Conservation (phyloP, 2,113 vertebrate genomes). For the Bos indicus region DNA sequence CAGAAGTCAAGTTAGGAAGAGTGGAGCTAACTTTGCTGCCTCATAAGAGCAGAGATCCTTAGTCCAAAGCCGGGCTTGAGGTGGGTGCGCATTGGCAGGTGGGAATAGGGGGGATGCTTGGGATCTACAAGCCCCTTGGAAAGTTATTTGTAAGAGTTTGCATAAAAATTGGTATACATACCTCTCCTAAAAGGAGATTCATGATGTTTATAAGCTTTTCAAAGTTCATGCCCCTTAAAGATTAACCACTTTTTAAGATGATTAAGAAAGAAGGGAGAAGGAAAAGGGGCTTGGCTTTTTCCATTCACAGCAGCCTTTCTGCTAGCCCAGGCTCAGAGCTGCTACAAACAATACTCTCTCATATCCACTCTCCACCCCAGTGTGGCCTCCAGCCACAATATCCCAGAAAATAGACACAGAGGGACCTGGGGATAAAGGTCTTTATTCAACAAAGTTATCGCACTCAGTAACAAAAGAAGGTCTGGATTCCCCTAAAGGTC, state of each 20-base stretch:
- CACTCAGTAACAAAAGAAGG: conserved; percentile 75
- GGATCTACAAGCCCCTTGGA: not conserved
- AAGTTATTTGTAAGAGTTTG: not conserved
- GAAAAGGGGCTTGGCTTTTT: not conserved
- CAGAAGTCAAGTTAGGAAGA: not conserved
- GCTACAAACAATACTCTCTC: not conserved
- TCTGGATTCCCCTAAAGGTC: not conserved
- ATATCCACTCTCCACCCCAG: not conserved
- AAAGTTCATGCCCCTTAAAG: not conserved
- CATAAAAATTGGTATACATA: not conserved
- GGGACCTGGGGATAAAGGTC: not conserved
- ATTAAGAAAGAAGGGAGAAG: not conserved
- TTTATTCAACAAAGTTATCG: conserved; percentile 54
- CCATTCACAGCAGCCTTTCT: not conserved
- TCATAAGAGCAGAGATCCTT: not conserved
- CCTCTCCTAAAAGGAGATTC: not conserved
- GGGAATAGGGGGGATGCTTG: not conserved
- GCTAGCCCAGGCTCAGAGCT: not conserved
- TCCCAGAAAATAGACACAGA: not conserved
- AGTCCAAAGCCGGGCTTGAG: not conserved
- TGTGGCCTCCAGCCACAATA: not conserved
- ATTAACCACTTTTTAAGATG: not conserved
- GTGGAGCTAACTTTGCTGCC: not conserved
- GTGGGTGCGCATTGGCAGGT: not conserved
- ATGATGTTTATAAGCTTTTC: not conserved